A percentile compares a stretch with the other conserved stretches of the same genome.
Conservation (phyloP, 1,140 invertebrate genomes). For the Chrysomallon squamiferum region DNA sequence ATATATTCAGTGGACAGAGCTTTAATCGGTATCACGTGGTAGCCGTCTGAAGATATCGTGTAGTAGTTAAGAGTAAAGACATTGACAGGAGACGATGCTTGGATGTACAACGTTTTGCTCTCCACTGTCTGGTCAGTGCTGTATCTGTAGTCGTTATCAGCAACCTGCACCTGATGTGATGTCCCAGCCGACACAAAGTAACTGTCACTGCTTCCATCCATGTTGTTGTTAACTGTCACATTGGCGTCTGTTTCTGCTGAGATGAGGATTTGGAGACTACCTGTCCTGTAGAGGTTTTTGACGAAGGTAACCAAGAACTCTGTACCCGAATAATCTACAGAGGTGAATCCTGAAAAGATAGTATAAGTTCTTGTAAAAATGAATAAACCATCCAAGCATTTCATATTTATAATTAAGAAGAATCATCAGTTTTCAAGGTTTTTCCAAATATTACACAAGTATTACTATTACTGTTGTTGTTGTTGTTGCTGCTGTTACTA, state of each 20-base stretch:
- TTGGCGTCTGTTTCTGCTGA: not conserved
- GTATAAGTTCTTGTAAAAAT: not conserved
- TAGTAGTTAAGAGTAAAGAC: not conserved
- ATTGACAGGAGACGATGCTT: not conserved
- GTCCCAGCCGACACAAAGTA: not conserved
- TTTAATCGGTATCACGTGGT: not conserved
- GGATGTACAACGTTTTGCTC: not conserved
- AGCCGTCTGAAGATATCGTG: not conserved
- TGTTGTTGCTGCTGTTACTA: no score
- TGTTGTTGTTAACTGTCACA: not conserved
- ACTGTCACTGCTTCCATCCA: not conserved
- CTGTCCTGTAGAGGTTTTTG: not conserved
- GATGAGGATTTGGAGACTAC: not conserved
- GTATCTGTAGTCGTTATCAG: not conserved
- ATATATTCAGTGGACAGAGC: not conserved
- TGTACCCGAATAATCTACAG: not conserved
- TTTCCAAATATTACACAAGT: no score
- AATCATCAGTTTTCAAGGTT: no score
- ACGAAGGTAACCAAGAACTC: not conserved
- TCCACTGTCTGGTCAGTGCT: not conserved
- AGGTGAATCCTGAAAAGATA: not conserved
- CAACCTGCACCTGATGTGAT: not conserved
- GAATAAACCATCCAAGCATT: no score
- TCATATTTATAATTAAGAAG: no score
- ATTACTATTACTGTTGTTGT: no score